phyloP scores from a whole-genome alignment of 2,888 invertebrate genomes.

The Calameuta idolon region DNA sequence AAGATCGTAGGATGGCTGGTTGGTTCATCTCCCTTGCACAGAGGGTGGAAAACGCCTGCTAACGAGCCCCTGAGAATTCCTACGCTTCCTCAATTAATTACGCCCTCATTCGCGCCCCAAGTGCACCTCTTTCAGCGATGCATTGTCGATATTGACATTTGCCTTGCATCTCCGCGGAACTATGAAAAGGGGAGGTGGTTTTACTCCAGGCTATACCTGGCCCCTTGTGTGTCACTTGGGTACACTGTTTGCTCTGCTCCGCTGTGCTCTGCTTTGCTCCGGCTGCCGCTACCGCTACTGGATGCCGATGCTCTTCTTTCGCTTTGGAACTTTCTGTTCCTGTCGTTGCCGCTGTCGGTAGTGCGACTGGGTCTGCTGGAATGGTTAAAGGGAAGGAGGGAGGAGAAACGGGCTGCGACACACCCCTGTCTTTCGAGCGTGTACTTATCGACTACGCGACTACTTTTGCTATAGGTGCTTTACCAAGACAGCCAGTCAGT shows the following conservation, averaged over 20 bases:
- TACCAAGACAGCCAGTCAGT: constrained; percentile 4
- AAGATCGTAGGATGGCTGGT: not conserved
- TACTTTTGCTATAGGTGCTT: constrained; percentile 45
- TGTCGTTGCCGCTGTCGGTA: too few relatives aligned
- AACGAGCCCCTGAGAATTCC: constrained; percentile 40
- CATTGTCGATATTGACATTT: constrained; percentile 63
- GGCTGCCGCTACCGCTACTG: constrained; percentile 13
- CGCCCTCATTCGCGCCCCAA: constrained; percentile 64
- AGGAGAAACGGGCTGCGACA: constrained; percentile 15
- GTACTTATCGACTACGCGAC: constrained; percentile 57
- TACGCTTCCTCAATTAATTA: constrained; percentile 59
- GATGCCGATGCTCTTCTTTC: too few relatives aligned
- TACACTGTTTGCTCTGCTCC: constrained; percentile 7
- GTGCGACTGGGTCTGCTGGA: too few relatives aligned
- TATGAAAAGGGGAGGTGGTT: not conserved
- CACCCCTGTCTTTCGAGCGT: constrained; percentile 65
- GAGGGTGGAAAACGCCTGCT: constrained; percentile 22
- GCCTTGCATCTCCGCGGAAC: constrained; percentile 46
- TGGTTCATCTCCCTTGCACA: not conserved
- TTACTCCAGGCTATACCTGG: not conserved
- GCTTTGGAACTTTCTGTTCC: too few relatives aligned
- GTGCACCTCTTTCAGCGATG: constrained; percentile 46
- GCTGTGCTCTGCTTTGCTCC: constrained; percentile 17
- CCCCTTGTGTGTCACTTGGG: not conserved
- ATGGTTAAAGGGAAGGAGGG: not conserved